These are phyloP conservation scores for Peromyscus melanophrys DNA, from an alignment of 2,797 vertebrate genomes.

Conservation along the genomic window DNA sequence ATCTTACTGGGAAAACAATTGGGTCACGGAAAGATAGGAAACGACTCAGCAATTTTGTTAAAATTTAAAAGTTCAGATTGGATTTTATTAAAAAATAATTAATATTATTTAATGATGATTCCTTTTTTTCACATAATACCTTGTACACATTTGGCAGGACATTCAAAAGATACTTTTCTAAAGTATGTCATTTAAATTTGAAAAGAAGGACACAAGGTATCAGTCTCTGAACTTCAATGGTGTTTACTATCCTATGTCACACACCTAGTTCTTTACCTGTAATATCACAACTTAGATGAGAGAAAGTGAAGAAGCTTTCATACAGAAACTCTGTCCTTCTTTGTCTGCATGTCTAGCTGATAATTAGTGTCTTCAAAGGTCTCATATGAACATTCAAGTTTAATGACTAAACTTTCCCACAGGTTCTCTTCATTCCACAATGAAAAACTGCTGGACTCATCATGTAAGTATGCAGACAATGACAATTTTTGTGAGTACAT, in stretches of 20 bases:
- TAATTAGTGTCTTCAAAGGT: background rate
- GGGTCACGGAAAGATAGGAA: background rate
- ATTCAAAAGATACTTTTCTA: conserved; percentile 39
- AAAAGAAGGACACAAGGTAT: conserved; percentile 15
- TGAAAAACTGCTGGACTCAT: background rate
- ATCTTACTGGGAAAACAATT: background rate
- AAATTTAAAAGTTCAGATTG: background rate
- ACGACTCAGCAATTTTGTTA: conserved; percentile 25
- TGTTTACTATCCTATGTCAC: background rate
- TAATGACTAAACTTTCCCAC: background rate
- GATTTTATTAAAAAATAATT: conserved; percentile 46
- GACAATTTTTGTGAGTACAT: background rate
- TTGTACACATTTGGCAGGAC: conserved; percentile 1
- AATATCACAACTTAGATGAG: background rate
- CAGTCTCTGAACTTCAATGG: background rate
- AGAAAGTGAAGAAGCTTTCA: conserved; percentile 27
- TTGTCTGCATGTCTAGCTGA: conserved; percentile 14
- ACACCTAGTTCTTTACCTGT: background rate
- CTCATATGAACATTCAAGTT: background rate
- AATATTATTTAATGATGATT: background rate
- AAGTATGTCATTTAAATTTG: conserved; percentile 61
- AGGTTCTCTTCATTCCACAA: conserved; percentile 30
- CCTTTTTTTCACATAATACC: background rate
- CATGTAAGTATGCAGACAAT: background rate
- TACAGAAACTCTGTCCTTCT: background rate